Conservation (phyloP, 1,140 invertebrate genomes). For the Drosophila nebulosa region DNA sequence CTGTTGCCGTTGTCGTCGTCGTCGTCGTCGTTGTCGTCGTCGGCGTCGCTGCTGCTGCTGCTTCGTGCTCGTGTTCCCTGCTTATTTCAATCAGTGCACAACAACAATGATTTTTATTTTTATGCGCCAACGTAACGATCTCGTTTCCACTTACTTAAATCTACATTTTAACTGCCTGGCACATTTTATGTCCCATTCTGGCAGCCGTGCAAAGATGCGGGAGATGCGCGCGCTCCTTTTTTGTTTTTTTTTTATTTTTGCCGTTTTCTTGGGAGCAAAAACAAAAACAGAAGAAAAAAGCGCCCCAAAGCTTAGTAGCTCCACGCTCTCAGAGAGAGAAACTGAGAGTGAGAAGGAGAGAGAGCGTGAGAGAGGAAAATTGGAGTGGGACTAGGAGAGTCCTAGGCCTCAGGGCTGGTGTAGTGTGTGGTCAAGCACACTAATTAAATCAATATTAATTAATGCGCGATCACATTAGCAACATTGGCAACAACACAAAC, state of each 20-base stretch:
- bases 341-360: constrained; percentile 3
- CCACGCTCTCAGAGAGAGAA: constrained; percentile 31
- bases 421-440: constrained; percentile 26
- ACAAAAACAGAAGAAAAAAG: constrained; percentile 19
- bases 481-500: constrained; percentile 47
- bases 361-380: neutral
- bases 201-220: constrained; percentile 51
- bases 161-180: constrained; percentile 80
- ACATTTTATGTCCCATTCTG: constrained; percentile 81
- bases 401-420: neutral
- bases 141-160: constrained; percentile 82
- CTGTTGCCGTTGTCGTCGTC: constrained; percentile 25
- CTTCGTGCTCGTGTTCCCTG: constrained; percentile 19
- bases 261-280: neutral
- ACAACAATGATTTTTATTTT: constrained; percentile 81
- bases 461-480: constrained; percentile 24
- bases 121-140: constrained; percentile 81
- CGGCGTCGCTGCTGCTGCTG: neutral
- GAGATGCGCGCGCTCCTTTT: constrained; percentile 64
- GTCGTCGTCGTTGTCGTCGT: constrained; percentile 7
- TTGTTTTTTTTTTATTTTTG: constrained; percentile 16
- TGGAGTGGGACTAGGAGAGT: neutral
- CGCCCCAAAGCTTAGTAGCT: constrained; percentile 24
- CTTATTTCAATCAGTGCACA: constrained; percentile 80
- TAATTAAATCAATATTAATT: constrained; percentile 76